Evolutionary conservation across 2,888 invertebrate genomes (phyloP).

Genomic region (Microplitis deprimator): DNA sequence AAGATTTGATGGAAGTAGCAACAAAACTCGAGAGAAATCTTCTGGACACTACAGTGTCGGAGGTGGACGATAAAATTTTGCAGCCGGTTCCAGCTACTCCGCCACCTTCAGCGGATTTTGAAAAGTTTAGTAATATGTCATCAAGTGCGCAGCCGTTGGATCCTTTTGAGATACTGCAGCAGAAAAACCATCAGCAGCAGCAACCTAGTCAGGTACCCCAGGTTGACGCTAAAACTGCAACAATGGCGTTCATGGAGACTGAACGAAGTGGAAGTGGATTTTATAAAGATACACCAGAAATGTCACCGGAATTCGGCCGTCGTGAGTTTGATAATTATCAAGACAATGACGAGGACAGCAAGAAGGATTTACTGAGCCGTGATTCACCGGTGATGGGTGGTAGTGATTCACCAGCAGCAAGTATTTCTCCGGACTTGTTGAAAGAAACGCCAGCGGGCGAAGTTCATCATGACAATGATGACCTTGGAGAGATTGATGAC

Average conservation of each 20-base stretch:
- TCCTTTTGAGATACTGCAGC: conserved; percentile 45
- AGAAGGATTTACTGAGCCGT: neutral
- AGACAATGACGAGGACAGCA: conserved; percentile 16
- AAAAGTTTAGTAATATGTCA: conserved; percentile 52
- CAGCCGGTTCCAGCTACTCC: conserved; percentile 62
- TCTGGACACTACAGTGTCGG: conserved; percentile 55
- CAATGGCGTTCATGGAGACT: conserved; percentile 60
- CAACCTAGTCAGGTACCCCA: conserved; percentile 26
- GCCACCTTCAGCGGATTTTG: conserved; percentile 63
- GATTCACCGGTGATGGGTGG: neutral
- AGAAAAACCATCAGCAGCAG: neutral
- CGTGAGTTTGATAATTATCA: neutral
- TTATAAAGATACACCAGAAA: conserved; percentile 16
- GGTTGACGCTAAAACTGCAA: conserved; percentile 58
- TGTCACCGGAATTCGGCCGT: neutral
- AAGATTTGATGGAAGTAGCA: conserved; percentile 15
- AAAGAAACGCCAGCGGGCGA: neutral
- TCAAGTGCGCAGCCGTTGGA: conserved; percentile 46
- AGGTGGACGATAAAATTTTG: conserved; percentile 45
- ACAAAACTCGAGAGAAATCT: conserved; percentile 55
- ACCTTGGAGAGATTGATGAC: conserved; percentile 22
- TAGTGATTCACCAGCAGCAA: neutral
- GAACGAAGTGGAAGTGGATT: conserved; percentile 48
- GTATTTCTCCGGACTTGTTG: neutral
- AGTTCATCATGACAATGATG: neutral